Evolutionary conservation across 2,797 vertebrate species (phyloP).

Genomic region (Meda fulgida): DNA sequence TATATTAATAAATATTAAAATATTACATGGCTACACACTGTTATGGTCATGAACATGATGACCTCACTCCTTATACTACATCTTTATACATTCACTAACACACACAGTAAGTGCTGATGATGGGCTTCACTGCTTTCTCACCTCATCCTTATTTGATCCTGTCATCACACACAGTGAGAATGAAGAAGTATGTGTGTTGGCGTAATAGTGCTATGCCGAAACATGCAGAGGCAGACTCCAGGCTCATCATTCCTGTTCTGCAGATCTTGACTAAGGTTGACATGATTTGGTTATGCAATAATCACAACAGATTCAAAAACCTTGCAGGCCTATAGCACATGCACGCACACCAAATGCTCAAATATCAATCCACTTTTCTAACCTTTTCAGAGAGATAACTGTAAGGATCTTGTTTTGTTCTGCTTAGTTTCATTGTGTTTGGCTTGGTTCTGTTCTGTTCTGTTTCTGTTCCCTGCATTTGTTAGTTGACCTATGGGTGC

Average conservation of each 20-base stretch:
- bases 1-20: too few species aligned
- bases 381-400: conserved; percentile 1
- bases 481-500: not conserved
- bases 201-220: conserved; percentile 20
- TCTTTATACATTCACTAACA: conserved; percentile 14
- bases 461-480: not conserved
- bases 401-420: not conserved
- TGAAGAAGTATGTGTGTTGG: conserved; percentile 1
- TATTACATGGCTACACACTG: not conserved
- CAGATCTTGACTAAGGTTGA: conserved; percentile 45
- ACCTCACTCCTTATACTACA: not conserved
- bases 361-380: not conserved
- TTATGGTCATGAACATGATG: not conserved
- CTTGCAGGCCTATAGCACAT: conserved; percentile 19
- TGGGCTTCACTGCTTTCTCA: not conserved
- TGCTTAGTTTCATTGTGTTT: not conserved
- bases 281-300: conserved; percentile 54
- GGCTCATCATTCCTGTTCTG: conserved; percentile 39
- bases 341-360: not conserved
- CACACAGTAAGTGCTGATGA: not conserved
- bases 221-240: conserved; percentile 51
- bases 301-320: conserved; percentile 41
- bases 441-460: not conserved
- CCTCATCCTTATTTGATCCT: conserved; percentile 13
- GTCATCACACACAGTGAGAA: conserved; percentile 1